These are phyloP conservation scores for Thereuonema tuberculata DNA, from an alignment of 1,140 invertebrate genomes.

Conservation along the genomic window DNA sequence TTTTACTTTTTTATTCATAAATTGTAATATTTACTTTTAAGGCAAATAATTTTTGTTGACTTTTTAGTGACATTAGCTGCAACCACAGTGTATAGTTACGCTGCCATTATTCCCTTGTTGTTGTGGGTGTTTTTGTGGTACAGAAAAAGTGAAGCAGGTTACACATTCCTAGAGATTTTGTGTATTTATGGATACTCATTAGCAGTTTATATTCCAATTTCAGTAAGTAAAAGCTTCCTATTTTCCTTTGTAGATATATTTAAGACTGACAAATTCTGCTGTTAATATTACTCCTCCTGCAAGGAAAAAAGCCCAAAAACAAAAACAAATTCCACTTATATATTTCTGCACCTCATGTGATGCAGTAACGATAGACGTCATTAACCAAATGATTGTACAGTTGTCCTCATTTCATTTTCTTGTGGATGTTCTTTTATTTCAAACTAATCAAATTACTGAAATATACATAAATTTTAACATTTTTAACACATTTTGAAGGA, in stretches of 20 bases:
- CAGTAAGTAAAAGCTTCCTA: slow-evolving; percentile 41
- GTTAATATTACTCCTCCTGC: too few relatives aligned
- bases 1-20: neutral
- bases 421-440: too few relatives aligned
- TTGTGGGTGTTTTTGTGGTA: slow-evolving; percentile 78
- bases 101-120: slow-evolving; percentile 63
- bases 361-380: too few relatives aligned
- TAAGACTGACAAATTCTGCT: slow-evolving; percentile 3
- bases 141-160: slow-evolving; percentile 45
- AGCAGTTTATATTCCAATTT: slow-evolving; percentile 82
- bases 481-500: too few relatives aligned
- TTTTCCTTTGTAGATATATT: slow-evolving; percentile 4
- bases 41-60: neutral
- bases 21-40: neutral
- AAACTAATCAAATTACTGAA: too few relatives aligned
- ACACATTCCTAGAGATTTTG: slow-evolving; percentile 58
- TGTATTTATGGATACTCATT: slow-evolving; percentile 93
- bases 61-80: slow-evolving; percentile 66
- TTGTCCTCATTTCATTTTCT: too few relatives aligned
- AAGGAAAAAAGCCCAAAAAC: too few relatives aligned
- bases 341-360: too few relatives aligned
- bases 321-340: too few relatives aligned
- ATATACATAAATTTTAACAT: too few relatives aligned
- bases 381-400: too few relatives aligned
- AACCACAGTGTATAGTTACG: slow-evolving; percentile 76